Percentiles rank a stretch among this genome's conserved stretches.
These are phyloP conservation scores for Fragum whitleyi DNA, from an alignment of 2,888 invertebrate species.

Conservation along the genomic window DNA sequence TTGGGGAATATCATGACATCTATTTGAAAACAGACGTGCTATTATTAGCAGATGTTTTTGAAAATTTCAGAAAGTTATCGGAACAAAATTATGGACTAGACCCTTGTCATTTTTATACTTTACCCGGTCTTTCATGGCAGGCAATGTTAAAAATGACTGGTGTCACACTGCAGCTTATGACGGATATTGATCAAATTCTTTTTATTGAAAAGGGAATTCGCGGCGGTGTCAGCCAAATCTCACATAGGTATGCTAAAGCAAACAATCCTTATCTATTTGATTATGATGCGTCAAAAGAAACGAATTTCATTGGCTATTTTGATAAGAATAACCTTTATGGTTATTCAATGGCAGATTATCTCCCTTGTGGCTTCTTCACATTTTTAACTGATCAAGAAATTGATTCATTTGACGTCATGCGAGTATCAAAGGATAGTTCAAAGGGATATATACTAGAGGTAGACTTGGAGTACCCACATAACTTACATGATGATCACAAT, in stretches of 20 bases:
- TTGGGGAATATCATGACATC: slow-evolving; percentile 51
- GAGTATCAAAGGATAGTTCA: slow-evolving; percentile 33
- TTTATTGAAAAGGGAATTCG: slow-evolving; percentile 60
- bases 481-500: slow-evolving; percentile 82
- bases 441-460: slow-evolving; percentile 84
- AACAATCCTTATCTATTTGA: slow-evolving; percentile 55
- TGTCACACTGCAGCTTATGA: slow-evolving; percentile 47
- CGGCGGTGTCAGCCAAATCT: slow-evolving; percentile 44
- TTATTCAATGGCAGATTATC: slow-evolving; percentile 68
- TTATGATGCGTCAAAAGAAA: slow-evolving; percentile 8
- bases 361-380: slow-evolving; percentile 73
- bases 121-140: slow-evolving; percentile 72
- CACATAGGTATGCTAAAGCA: slow-evolving; percentile 37
- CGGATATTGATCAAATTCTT: slow-evolving; percentile 50
- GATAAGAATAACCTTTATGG: slow-evolving; percentile 49
- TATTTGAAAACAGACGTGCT: slow-evolving; percentile 57
- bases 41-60: slow-evolving; percentile 53
- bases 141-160: slow-evolving; percentile 44
- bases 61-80: slow-evolving; percentile 37
- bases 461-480: slow-evolving; percentile 84
- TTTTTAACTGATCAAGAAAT: slow-evolving; percentile 63
- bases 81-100: slow-evolving; percentile 72
- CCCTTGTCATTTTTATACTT: slow-evolving; percentile 74
- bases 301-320: neutral
- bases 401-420: slow-evolving; percentile 31